These are phyloP conservation scores for Sciaenops ocellatus DNA, from an alignment of 2,797 vertebrate species.

Conservation along the genomic window DNA sequence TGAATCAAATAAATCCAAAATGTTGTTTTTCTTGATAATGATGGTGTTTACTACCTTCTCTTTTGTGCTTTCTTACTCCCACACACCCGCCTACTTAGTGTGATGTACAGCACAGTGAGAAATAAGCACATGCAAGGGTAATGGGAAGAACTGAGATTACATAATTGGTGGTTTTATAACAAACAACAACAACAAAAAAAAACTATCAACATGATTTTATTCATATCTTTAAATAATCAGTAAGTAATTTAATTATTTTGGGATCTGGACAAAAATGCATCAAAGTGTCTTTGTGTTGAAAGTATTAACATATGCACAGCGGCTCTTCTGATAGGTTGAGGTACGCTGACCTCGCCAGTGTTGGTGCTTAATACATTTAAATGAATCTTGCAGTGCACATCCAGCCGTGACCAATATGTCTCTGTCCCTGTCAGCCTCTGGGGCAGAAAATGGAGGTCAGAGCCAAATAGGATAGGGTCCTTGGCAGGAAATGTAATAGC, in stretches of 20 bases:
- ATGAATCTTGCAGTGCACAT: conserved; percentile 37
- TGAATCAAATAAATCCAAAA: conserved; percentile 5
- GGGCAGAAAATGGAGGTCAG: conserved; percentile 58
- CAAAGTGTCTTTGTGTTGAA: conserved; percentile 1
- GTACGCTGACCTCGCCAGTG: conserved; percentile 30
- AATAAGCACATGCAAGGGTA: neutral
- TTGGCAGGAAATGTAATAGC: conserved; percentile 51
- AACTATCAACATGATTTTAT: neutral
- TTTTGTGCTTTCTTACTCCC: neutral
- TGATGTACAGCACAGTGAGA: neutral
- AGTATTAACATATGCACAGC: neutral
- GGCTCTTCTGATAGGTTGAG: conserved; percentile 19
- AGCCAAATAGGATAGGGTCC: conserved; percentile 52
- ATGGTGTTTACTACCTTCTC: neutral
- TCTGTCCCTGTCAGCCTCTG: conserved; percentile 47
- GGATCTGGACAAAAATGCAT: neutral
- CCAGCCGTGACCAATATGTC: conserved; percentile 45
- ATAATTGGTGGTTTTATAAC: neutral
- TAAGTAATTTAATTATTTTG: neutral
- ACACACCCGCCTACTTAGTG: neutral
- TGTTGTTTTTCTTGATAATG: neutral
- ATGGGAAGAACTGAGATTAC: neutral
- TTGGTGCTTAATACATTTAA: conserved; percentile 45
- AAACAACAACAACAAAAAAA: neutral
- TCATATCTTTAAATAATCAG: neutral